phyloP scores from a whole-genome alignment of 1,140 invertebrate genomes.

The Ceratosolen fusciceps region DNA sequence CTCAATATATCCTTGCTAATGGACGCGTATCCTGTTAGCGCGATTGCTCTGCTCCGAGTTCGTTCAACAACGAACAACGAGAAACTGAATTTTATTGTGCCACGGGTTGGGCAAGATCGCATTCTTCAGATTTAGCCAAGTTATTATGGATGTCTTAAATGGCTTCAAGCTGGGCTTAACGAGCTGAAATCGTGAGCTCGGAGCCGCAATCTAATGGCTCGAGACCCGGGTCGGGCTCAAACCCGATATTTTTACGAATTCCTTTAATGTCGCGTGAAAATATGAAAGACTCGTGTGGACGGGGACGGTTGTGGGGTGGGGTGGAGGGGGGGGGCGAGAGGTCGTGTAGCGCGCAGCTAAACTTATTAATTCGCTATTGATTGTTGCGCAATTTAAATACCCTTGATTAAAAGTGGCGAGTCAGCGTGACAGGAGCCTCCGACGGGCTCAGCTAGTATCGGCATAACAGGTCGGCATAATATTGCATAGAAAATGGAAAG shows the following conservation, averaged over 20 bases:
- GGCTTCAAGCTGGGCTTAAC: too few relatives aligned
- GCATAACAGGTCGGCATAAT: not conserved
- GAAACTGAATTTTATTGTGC: not conserved
- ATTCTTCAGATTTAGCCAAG: not conserved
- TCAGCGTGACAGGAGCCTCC: conserved; percentile 4
- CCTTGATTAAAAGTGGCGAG: conserved; percentile 8
- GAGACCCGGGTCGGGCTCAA: not conserved
- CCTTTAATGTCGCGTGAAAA: not conserved
- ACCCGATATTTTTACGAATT: not conserved
- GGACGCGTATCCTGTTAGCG: not conserved
- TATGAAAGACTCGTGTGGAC: not conserved
- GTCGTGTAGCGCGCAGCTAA: not conserved
- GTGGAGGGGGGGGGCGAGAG: not conserved
- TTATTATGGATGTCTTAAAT: too few relatives aligned
- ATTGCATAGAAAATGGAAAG: conserved; percentile 45
- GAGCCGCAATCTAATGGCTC: not conserved
- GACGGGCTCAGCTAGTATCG: not conserved
- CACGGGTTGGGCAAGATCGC: not conserved
- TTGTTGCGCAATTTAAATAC: conserved; percentile 12
- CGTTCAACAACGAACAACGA: not conserved
- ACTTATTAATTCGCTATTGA: not conserved
- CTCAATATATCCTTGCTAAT: not conserved
- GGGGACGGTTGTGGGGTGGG: not conserved
- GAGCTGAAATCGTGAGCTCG: too few relatives aligned
- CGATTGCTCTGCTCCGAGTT: not conserved